Conservation (phyloP, 2,113 vertebrate species). For the Chaetura pelagica region DNA sequence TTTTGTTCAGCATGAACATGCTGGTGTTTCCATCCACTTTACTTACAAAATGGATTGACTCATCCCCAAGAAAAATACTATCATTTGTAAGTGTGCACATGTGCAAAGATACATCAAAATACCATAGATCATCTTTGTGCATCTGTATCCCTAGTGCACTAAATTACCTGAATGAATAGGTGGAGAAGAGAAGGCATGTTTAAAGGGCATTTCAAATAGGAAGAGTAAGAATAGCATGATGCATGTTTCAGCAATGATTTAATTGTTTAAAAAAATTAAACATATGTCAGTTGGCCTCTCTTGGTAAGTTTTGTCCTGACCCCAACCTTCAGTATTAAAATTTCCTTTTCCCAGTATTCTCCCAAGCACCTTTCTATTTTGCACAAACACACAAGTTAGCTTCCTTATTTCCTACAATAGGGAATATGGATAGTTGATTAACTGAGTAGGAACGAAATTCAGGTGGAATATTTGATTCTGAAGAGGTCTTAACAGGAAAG, state of each 20-base stretch:
- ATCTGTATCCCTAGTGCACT: background rate
- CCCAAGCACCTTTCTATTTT: background rate
- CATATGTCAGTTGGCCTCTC: fast-evolving
- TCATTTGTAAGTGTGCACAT: background rate
- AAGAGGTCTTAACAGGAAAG: background rate
- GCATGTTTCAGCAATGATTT: background rate
- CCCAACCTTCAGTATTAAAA: background rate
- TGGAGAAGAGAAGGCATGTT: background rate
- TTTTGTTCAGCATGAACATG: background rate
- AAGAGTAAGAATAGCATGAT: background rate
- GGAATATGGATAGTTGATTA: background rate
- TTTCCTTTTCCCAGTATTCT: background rate
- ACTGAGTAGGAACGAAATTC: background rate
- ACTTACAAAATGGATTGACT: background rate
- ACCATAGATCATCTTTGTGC: background rate
- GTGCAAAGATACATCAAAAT: background rate
- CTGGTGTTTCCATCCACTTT: background rate
- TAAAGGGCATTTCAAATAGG: background rate
- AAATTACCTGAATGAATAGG: background rate
- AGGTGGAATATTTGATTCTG: background rate
- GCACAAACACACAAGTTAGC: background rate
- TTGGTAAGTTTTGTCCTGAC: background rate
- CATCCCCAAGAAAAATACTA: background rate
- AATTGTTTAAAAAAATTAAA: background rate
- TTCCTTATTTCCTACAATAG: background rate